Evolutionary conservation across 2,888 invertebrate genomes (phyloP).

Genomic region (Thecophora atra): DNA sequence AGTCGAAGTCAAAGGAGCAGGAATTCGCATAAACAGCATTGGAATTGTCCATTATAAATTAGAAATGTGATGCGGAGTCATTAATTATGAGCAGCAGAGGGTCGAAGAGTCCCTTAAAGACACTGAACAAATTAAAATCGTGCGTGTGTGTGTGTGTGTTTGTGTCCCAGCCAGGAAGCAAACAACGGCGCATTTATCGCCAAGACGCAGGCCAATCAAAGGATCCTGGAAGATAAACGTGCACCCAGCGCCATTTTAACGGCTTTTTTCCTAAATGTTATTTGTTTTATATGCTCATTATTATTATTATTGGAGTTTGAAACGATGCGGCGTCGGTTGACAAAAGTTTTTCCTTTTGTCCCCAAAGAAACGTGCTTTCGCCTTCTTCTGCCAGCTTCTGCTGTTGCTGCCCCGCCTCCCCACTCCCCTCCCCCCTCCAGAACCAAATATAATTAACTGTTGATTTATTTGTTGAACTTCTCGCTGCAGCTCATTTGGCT

Average conservation of each 20-base stretch:
- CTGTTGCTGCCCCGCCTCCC: conserved; percentile 39
- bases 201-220: conserved; percentile 2
- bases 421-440: conserved; percentile 51
- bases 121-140: too few species aligned
- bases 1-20: neutral
- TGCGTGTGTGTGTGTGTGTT: neutral
- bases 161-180: neutral
- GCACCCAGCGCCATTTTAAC: neutral
- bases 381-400: neutral
- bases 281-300: neutral
- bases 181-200: neutral
- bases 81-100: conserved; percentile 27
- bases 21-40: conserved; percentile 12
- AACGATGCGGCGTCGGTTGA: neutral
- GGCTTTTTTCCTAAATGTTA: neutral
- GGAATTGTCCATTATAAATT: conserved; percentile 29
- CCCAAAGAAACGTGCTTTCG: neutral
- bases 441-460: conserved; percentile 61
- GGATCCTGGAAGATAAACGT: neutral
- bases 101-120: too few species aligned
- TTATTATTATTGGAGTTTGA: conserved; percentile 6
- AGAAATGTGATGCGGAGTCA: conserved; percentile 26
- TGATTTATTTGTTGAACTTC: conserved; percentile 62
- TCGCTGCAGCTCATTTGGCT: conserved; percentile 40
- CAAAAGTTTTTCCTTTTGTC: neutral